Conservation (phyloP, 2,113 vertebrate genomes). For the Salminus brasiliensis region DNA sequence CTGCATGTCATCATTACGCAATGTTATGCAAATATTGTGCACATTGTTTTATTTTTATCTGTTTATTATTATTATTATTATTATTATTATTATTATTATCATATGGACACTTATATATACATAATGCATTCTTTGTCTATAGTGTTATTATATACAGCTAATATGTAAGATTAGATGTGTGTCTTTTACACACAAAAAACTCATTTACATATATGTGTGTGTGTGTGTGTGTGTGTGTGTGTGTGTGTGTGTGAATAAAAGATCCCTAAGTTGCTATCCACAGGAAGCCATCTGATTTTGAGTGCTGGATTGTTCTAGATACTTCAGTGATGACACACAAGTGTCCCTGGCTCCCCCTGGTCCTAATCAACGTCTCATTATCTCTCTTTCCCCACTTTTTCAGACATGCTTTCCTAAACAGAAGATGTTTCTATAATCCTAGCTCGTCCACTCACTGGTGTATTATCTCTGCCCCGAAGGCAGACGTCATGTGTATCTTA, state of each 20-base stretch:
- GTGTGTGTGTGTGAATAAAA: not conserved
- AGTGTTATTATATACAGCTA: too few species aligned
- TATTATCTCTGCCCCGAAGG: constrained; percentile 39
- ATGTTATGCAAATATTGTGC: too few species aligned
- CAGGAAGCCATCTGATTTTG: constrained; percentile 21
- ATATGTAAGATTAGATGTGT: too few species aligned
- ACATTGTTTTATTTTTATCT: too few species aligned
- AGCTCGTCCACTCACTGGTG: not conserved
- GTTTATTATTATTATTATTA: too few species aligned
- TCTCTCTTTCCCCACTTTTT: constrained; percentile 24
- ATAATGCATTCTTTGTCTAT: too few species aligned
- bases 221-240: constrained; percentile 11
- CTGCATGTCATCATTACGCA: too few species aligned
- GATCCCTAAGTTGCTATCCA: not conserved
- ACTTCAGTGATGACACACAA: constrained; percentile 34
- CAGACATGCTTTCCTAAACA: constrained; percentile 32
- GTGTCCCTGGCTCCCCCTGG: constrained; percentile 18
- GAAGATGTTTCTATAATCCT: constrained; percentile 40
- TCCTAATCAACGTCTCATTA: constrained; percentile 58
- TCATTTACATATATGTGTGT: not conserved
- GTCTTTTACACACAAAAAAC: too few species aligned
- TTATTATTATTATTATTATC: too few species aligned
- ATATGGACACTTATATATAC: too few species aligned
- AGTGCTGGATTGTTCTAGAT: constrained; percentile 23
- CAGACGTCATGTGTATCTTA: constrained; percentile 47